Evolutionary conservation across 2,113 vertebrate species (phyloP).

Genomic region (Vimba vimba): DNA sequence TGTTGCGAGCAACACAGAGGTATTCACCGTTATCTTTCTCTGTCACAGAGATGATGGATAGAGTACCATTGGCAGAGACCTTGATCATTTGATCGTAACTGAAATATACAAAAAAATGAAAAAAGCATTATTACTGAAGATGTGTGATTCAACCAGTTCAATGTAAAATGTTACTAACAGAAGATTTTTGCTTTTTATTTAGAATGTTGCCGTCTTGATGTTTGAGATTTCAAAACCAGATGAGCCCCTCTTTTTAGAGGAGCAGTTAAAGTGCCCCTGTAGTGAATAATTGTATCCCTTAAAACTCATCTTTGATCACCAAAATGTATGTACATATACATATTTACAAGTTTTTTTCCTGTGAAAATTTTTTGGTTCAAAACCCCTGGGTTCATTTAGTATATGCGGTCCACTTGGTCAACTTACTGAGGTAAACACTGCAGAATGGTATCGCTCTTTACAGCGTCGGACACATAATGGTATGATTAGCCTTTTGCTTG

Average conservation of each 20-base stretch:
- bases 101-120: constrained; percentile 41
- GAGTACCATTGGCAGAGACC: constrained; percentile 84
- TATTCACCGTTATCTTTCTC: constrained; percentile 89
- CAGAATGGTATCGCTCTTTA: too few species aligned
- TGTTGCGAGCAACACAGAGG: constrained; percentile 88
- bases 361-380: too few species aligned
- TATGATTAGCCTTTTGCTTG: too few species aligned
- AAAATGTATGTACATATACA: too few species aligned
- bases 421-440: too few species aligned
- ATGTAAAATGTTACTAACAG: background rate
- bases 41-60: constrained; percentile 81
- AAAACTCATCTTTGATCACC: too few species aligned
- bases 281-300: too few species aligned
- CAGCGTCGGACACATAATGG: too few species aligned
- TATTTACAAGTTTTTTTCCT: too few species aligned
- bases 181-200: background rate
- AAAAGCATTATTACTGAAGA: background rate
- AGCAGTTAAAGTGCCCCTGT: background rate
- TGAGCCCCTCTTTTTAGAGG: background rate
- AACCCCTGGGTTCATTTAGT: too few species aligned
- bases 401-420: too few species aligned
- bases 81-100: constrained; percentile 84
- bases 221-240: background rate
- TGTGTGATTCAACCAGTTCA: background rate
- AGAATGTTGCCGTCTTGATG: background rate